Evolutionary conservation across 2,113 vertebrate genomes (phyloP), one percentile per base, ranked within the genome.

Genomic region (Apaloderma vittatum): DNA sequence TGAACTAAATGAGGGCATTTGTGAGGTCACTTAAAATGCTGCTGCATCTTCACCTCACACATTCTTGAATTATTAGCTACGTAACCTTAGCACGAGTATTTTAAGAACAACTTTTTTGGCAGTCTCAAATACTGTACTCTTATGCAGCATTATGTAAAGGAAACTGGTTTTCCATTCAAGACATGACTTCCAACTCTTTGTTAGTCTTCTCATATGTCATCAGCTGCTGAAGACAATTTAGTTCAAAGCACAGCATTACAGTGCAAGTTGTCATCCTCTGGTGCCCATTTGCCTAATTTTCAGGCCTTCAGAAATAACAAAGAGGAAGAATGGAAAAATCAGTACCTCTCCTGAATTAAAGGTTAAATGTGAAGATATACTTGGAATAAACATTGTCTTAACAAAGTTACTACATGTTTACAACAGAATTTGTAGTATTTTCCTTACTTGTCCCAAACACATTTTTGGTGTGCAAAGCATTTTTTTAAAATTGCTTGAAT

Each of bases 1-100:
- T 94, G 70, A 92, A 89, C 63, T 95, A 90, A 96, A 90, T 57
- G 63, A 93, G 70, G 43, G 24, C 58, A 83, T 71, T 92, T 73
- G 58, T 58, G 17, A 89, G 88, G 91, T 83, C 88, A 88, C 51
- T 34, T 74, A 77, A 92, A 92, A 76, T 59, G 68, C 27, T 93
- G 46, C 27, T 92, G 37, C 55, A 66, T 62, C 15, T 54, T 95
- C 43, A 83, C 36, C 82, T 90, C 58, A 62, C 15, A 10, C 5
- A 5, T 73, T 82, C 75, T 73, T 88, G 24, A 73, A 76, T 86
- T 88, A 72, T 34, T 20, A 88, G 49, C n/a, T 61, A 52, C 45
- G 86, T 8, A 62, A 55, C 21, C 40, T 78, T 81, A 51, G 37
- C n/a, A 78, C 18, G 79, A 86, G 8, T 27, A 34, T 91, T 93